Percentiles rank a stretch among this genome's conserved stretches.
phyloP scores from a whole-genome alignment of 2,113 vertebrate species.

The Corythoichthys haematopterus region DNA sequence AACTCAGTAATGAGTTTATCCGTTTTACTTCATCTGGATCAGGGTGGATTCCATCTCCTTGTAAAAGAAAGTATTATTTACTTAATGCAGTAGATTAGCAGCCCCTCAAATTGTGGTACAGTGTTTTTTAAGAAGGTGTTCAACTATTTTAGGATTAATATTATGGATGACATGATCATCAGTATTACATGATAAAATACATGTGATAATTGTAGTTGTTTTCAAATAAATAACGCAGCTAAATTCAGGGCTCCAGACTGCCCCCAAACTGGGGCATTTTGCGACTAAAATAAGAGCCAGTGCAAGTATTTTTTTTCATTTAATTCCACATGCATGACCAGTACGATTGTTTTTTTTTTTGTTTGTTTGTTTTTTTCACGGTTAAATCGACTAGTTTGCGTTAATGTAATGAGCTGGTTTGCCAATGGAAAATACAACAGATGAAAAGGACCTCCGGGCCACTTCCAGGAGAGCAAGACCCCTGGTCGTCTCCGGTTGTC shows the following conservation, averaged over 20 bases:
- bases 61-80: not conserved
- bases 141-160: not conserved
- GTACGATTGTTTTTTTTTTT: too few relatives aligned
- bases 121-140: not conserved
- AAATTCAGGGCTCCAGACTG: not conserved
- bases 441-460: too few relatives aligned
- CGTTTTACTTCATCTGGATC: slow-evolving; percentile 32
- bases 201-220: not conserved
- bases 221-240: not conserved
- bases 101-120: not conserved
- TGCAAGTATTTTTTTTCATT: too few relatives aligned
- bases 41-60: slow-evolving; percentile 12
- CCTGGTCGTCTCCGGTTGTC: too few relatives aligned
- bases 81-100: not conserved
- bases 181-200: not conserved
- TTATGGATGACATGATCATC: not conserved
- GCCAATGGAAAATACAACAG: too few relatives aligned
- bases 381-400: too few relatives aligned
- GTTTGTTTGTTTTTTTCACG: too few relatives aligned
- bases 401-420: too few relatives aligned
- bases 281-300: too few relatives aligned
- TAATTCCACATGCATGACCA: too few relatives aligned
- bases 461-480: too few relatives aligned
- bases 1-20: slow-evolving; percentile 9
- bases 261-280: too few relatives aligned